Evolutionary conservation across 2,888 invertebrate species (phyloP), one percentile per base, ranked within the genome.

Genomic region (Trichogramma dendrolimi): DNA sequence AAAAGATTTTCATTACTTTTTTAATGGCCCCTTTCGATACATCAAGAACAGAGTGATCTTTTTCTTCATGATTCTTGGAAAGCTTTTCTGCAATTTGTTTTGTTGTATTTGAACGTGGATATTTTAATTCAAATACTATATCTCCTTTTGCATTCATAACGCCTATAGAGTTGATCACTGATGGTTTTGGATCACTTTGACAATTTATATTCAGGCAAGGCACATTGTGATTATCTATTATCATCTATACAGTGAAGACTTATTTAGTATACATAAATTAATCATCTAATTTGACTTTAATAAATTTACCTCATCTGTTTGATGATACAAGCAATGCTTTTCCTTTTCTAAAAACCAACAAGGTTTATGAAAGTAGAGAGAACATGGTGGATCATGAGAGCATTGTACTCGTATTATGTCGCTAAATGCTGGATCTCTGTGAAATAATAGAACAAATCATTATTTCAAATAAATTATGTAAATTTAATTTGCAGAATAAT

Each of bases 291-390:
- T 14, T 27, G 47, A 11, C 43, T 48, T 40, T 27, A 6, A 50
- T 14, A 48, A 27, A 46, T 48, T 68, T 69, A 73, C 74, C 68
- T 69, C 71, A 43, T 74, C 73, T 7, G 71, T 67, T 49, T 71
- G 53, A 5, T 67, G 66, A 39, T 67, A 70, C 6, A 72, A 55
- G 27, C 27, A 27, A 27, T 27, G 27, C 6, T 62, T 14, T 11
- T 71, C 71, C 64, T 75, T 75, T 40, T 68, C 67, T 3, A 60
- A 14, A 63, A 72, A 72, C 76, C 76, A 76, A 66, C 76, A 76
- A 40, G 59, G 53, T 49, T 42, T 53, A 63, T 76, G 76, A 67
- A 69, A 76, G 40, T 64, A 69, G 5, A 73, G 60, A 7, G 48
- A 51, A 54, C 76, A 76, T 11, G 68, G 64, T 63, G 67, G 65